Evolutionary conservation across 2,797 vertebrate genomes (phyloP).

Genomic region (Periophthalmus magnuspinnatus): DNA sequence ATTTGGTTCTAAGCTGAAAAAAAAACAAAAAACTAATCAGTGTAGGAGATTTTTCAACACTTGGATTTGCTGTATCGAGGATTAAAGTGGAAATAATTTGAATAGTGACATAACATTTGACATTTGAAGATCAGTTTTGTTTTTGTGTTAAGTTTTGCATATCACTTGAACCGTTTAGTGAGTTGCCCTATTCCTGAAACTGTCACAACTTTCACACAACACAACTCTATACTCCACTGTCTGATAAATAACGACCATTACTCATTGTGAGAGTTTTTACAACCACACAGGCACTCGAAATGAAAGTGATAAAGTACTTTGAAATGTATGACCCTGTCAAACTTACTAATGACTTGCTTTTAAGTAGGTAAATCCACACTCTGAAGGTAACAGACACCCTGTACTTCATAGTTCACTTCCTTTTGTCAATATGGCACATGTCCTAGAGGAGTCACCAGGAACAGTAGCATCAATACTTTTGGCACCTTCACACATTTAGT

Average conservation of each 20-base stretch:
- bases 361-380: constrained; percentile 59
- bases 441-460: constrained; percentile 18
- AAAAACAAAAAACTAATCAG: not conserved
- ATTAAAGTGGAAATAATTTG: not conserved
- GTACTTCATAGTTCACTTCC: constrained; percentile 61
- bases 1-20: not conserved
- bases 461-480: constrained; percentile 29
- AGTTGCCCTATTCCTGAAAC: not conserved
- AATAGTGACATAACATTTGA: constrained; percentile 20
- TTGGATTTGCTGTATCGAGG: not conserved
- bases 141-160: not conserved
- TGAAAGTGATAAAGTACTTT: constrained; percentile 57
- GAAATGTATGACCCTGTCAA: constrained; percentile 61
- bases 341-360: constrained; percentile 63
- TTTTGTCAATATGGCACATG: constrained; percentile 30
- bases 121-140: constrained; percentile 22
- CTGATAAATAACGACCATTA: not conserved
- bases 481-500: constrained; percentile 48
- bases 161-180: not conserved
- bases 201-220: not conserved
- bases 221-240: not conserved
- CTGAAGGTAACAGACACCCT: constrained; percentile 58
- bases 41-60: not conserved
- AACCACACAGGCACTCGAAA: constrained; percentile 22
- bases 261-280: constrained; percentile 2